Base-by-base conservation (phyloP, 2,888 invertebrate species). In the Lithophane leautieri region DNA sequence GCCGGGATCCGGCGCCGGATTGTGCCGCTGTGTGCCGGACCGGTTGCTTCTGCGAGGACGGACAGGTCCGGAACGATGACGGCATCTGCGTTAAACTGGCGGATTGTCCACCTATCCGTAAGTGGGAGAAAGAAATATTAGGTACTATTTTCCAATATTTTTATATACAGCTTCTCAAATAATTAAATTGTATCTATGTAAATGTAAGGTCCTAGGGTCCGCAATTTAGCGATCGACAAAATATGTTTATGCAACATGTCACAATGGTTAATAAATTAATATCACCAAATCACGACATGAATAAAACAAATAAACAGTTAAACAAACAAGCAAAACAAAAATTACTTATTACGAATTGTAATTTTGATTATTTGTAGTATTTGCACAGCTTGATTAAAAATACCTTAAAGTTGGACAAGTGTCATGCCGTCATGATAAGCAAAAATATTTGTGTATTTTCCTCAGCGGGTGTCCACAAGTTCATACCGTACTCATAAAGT, bases 31-130 rank as follows among this genome's bases (percentile, higher is more conserved):
- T 93, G 28, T 95, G 95, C 86, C 81, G 87, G 54, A 77, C 84
- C 0, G 95, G 95, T 67, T 95, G 95, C 90, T 95, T 90, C 89
- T 95, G 95, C 78, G 87, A 91, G 11, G 91, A 90, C 0, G 93
- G 91, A 0, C 75, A 91, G 56, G 92, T 94, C 75, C 87, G 95
- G 69, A 91, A 94, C 68, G 89, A 87, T 0, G 86, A 89, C 0
- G 94, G 94, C 0, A 76, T 90, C 42, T 95, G 95, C 70, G 89
- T 95, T 7, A 89, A 92, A 72, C 84, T 94, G n/a, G 83, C 92
- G 7, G 90, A 93, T 0, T 95, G 95, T 73, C 94, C 94, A 0
- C 86, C 89, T 9, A 76, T 88, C 7, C 70, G 94, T 94, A 73
- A 93, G 92, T 88, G 12, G 22, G 63, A 68, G 54, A 40, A 34